Evolutionary conservation across 1,140 invertebrate species (phyloP).

Genomic region (Leptopilina boulardi): DNA sequence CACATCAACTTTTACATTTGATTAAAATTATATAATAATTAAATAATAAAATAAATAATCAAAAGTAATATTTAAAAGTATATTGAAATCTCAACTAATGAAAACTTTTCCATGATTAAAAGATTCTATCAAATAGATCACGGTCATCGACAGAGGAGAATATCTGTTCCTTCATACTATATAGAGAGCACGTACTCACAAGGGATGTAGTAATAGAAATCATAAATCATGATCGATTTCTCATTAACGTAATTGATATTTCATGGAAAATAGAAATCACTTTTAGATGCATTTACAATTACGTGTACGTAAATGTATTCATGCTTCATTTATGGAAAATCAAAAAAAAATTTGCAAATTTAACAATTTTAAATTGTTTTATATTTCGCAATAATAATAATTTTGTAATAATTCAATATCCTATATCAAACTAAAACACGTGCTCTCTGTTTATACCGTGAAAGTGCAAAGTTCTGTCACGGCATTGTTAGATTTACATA

Average conservation of each 20-base stretch:
- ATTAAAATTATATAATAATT: neutral
- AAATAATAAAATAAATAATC: neutral
- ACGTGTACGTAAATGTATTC: neutral
- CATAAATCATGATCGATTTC: slow-evolving; percentile 15
- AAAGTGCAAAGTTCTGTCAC: too few relatives aligned
- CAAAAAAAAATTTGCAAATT: too few relatives aligned
- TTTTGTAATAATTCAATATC: too few relatives aligned
- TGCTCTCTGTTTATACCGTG: too few relatives aligned
- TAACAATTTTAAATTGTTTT: too few relatives aligned
- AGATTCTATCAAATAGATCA: slow-evolving; percentile 15
- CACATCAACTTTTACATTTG: neutral
- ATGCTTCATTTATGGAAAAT: too few relatives aligned
- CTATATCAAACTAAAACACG: too few relatives aligned
- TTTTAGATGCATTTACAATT: neutral
- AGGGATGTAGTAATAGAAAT: neutral
- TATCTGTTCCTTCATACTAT: neutral
- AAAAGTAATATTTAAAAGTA: neutral
- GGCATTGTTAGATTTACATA: too few relatives aligned
- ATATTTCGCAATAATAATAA: too few relatives aligned
- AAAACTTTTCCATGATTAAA: slow-evolving; percentile 17
- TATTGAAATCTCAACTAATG: neutral
- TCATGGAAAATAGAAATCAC: neutral
- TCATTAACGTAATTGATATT: slow-evolving; percentile 21
- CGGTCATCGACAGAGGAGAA: slow-evolving; percentile 7
- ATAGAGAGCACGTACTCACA: neutral